Evolutionary conservation across 2,888 invertebrate species (phyloP).

Genomic region (Cheiracanthium punctorium): DNA sequence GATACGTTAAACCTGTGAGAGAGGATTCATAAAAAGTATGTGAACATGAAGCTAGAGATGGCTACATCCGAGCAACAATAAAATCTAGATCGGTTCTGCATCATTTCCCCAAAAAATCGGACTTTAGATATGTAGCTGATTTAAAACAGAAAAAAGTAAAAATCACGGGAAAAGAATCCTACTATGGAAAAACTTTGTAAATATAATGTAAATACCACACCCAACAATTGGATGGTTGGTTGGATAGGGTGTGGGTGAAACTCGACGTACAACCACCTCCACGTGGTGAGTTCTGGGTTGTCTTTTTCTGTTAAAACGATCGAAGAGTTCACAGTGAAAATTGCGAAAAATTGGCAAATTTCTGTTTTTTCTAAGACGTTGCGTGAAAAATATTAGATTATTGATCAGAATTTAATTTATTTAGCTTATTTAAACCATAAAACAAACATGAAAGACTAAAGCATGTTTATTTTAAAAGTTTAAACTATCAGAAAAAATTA

Average conservation of each 20-base stretch:
- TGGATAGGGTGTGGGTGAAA: background rate
- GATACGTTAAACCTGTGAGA: background rate
- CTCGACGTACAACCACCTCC: slow-evolving; percentile 1
- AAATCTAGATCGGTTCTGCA: background rate
- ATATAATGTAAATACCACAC: background rate
- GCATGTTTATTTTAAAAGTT: too few species aligned
- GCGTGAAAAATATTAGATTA: background rate
- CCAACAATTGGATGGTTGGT: background rate
- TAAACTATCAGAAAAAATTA: too few species aligned
- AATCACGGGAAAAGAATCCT: background rate
- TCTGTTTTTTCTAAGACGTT: background rate
- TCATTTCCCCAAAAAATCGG: background rate
- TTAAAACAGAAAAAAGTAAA: background rate
- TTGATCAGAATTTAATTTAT: background rate
- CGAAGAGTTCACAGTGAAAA: background rate
- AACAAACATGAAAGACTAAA: too few species aligned
- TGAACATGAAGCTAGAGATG: background rate
- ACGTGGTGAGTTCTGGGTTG: background rate
- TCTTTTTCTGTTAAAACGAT: background rate
- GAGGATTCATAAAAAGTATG: slow-evolving; percentile 6
- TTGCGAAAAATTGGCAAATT: background rate
- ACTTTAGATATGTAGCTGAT: too few species aligned
- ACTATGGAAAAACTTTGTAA: background rate
- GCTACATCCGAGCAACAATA: background rate
- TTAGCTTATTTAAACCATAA: background rate